Conservation (phyloP, 2,888 invertebrate species). For the Cybosia mesomella region DNA sequence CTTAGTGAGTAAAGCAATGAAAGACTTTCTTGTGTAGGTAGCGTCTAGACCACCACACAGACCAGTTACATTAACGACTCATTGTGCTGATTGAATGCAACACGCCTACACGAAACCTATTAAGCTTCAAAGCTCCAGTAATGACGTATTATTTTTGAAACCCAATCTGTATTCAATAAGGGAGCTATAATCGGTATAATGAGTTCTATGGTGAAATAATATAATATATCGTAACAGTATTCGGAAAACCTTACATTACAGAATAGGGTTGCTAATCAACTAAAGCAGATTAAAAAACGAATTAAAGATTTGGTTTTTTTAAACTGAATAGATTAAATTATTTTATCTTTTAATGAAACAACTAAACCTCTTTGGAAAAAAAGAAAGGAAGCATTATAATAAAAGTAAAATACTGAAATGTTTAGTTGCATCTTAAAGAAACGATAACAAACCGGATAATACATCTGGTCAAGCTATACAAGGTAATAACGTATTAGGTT, state of each 20-base stretch:
- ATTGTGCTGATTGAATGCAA: conserved; percentile 72
- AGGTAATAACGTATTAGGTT: conserved; percentile 34
- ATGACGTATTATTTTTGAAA: conserved; percentile 52
- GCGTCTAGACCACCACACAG: conserved; percentile 58
- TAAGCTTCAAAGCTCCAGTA: conserved; percentile 55
- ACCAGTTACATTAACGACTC: conserved; percentile 69
- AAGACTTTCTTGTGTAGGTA: conserved; percentile 63
- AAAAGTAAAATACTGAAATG: conserved; percentile 36
- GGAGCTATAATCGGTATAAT: conserved; percentile 10
- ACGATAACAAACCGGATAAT: conserved; percentile 39
- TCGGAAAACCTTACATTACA: conserved; percentile 12
- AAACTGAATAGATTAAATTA: neutral
- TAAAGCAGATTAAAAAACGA: neutral
- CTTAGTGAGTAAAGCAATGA: conserved; percentile 45
- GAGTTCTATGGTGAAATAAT: conserved; percentile 16
- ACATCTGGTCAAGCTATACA: conserved; percentile 33
- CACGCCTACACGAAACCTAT: conserved; percentile 69
- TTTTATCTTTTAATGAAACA: conserved; percentile 11
- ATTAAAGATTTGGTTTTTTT: neutral
- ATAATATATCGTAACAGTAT: conserved; percentile 8
- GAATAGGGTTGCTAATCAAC: neutral
- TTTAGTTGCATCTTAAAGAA: conserved; percentile 38
- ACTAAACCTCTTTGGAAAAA: conserved; percentile 5
- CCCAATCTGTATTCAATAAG: conserved; percentile 37
- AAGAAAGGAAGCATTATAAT: conserved; percentile 15